phyloP scores from a whole-genome alignment of 2,888 invertebrate genomes.

The Thalpophila matura region DNA sequence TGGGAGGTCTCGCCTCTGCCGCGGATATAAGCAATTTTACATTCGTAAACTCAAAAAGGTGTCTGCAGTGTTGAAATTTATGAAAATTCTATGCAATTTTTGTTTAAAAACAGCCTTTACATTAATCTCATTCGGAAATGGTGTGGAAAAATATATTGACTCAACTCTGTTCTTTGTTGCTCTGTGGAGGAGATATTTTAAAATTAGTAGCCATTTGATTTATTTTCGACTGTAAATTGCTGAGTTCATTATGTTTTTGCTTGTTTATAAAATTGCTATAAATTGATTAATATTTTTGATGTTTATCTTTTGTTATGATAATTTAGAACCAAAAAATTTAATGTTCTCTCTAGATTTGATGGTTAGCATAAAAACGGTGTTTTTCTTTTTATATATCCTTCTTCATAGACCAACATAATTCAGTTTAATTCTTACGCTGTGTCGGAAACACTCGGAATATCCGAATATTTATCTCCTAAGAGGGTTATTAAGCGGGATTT shows the following conservation, averaged over 20 bases:
- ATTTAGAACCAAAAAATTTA: background rate
- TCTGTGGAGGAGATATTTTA: slow-evolving; percentile 38
- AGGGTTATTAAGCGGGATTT: slow-evolving; percentile 68
- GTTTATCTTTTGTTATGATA: background rate
- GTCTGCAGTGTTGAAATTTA: slow-evolving; percentile 51
- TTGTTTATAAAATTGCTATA: background rate
- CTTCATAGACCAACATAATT: slow-evolving; percentile 63
- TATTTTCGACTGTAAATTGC: slow-evolving; percentile 19
- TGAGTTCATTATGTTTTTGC: background rate
- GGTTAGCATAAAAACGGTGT: slow-evolving; percentile 36
- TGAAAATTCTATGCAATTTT: slow-evolving; percentile 58
- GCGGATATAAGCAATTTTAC: slow-evolving; percentile 70
- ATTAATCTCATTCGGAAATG: slow-evolving; percentile 53
- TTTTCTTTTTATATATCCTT: slow-evolving; percentile 49
- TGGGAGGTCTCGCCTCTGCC: slow-evolving; percentile 67
- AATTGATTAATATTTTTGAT: background rate
- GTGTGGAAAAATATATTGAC: slow-evolving; percentile 54
- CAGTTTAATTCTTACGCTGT: slow-evolving; percentile 64
- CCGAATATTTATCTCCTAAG: slow-evolving; percentile 71
- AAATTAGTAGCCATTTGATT: slow-evolving; percentile 43
- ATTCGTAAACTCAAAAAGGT: slow-evolving; percentile 56
- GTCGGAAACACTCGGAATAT: slow-evolving; percentile 70
- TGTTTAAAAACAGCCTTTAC: slow-evolving; percentile 44
- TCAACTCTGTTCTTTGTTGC: slow-evolving; percentile 47
- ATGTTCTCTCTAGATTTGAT: background rate